These are phyloP conservation scores for Amyelois transitella DNA, from an alignment of 1,140 invertebrate genomes.

Conservation along the genomic window DNA sequence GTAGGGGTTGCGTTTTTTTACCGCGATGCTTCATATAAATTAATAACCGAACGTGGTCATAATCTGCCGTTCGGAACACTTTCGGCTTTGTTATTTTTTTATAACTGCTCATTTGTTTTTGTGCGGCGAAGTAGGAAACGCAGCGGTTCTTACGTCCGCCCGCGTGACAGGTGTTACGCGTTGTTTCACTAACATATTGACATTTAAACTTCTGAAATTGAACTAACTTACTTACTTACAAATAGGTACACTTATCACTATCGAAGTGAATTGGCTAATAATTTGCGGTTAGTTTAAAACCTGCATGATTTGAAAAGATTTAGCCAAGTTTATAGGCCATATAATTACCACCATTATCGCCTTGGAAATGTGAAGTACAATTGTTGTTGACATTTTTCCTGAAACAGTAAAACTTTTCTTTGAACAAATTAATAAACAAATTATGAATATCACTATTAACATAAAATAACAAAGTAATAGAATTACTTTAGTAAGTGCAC, in stretches of 20 bases:
- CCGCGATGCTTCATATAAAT: conserved; percentile 68
- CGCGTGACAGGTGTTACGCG: conserved; percentile 48
- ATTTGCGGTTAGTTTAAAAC: background rate
- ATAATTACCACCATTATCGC: no score
- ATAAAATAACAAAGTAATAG: no score
- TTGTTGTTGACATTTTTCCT: no score
- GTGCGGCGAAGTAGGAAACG: conserved; percentile 53
- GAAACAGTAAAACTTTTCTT: no score
- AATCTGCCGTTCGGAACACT: conserved; percentile 70
- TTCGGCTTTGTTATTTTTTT: conserved; percentile 66
- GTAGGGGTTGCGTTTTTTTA: conserved; percentile 68
- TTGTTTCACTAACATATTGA: background rate
- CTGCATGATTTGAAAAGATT: no score
- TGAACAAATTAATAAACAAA: no score
- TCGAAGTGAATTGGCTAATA: background rate
- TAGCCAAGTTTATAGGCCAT: no score
- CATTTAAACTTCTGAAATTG: background rate
- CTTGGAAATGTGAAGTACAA: no score
- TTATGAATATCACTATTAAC: no score
- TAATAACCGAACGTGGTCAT: conserved; percentile 72
- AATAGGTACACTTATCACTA: background rate
- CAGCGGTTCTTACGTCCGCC: conserved; percentile 43
- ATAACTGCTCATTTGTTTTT: conserved; percentile 65
- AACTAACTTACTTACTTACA: background rate
- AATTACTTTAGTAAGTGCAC: no score